A percentile compares a stretch with the other conserved stretches of the same genome.
These are phyloP conservation scores for Physocephala rufipes DNA, from an alignment of 2,888 invertebrate genomes.

Conservation along the genomic window DNA sequence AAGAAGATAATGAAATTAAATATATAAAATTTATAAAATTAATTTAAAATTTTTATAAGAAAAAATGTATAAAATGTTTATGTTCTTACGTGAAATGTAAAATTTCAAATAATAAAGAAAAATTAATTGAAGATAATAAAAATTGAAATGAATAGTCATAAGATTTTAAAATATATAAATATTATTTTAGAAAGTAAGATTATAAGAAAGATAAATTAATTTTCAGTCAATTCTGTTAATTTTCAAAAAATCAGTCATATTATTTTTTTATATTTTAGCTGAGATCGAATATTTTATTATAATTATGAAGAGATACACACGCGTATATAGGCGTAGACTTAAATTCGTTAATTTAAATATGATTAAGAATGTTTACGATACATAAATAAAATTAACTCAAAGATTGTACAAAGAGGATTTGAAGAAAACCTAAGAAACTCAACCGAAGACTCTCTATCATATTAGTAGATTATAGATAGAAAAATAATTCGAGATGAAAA, in stretches of 20 bases:
- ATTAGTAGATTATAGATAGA: too few species aligned
- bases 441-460: too few species aligned
- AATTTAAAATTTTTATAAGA: background rate
- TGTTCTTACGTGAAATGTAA: too few species aligned
- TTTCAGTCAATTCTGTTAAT: background rate
- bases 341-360: too few species aligned
- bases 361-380: background rate
- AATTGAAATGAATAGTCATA: background rate
- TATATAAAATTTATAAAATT: background rate
- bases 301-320: background rate
- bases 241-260: conserved; percentile 33
- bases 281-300: conserved; percentile 17
- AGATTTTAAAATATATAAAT: background rate
- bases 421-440: too few species aligned
- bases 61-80: too few species aligned
- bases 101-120: background rate
- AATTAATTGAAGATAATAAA: background rate
- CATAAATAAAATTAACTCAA: conserved; percentile 8
- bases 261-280: conserved; percentile 6
- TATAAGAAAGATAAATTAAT: too few species aligned
- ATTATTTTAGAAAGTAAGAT: background rate
- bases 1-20: conserved; percentile 2
- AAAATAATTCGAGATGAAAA: too few species aligned
- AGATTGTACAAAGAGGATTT: background rate
- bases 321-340: too few species aligned